Conservation (phyloP, 2,797 vertebrate genomes). For the Gymnodraco acuticeps region DNA sequence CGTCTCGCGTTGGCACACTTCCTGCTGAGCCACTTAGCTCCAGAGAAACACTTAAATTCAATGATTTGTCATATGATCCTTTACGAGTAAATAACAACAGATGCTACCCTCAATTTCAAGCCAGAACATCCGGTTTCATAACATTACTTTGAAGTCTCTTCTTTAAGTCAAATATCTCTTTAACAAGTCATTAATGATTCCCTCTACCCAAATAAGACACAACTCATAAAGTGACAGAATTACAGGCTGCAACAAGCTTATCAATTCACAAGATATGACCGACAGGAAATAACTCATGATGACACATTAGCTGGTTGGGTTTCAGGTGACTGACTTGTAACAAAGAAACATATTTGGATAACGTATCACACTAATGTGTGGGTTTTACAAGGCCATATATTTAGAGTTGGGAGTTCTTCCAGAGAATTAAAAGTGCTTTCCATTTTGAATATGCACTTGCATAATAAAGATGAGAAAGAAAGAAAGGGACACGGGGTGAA, state of each 20-base stretch:
- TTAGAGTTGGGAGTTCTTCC: slow-evolving; percentile 52
- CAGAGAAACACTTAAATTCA: slow-evolving; percentile 27
- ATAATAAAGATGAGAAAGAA: slow-evolving; percentile 53
- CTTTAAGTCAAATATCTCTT: slow-evolving; percentile 35
- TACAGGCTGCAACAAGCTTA: slow-evolving; percentile 23
- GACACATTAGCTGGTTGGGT: slow-evolving; percentile 37
- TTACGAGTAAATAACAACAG: slow-evolving; percentile 15
- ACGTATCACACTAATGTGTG: slow-evolving; percentile 44
- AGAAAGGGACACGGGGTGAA: slow-evolving; percentile 19
- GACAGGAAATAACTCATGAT: not conserved
- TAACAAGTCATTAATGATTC: slow-evolving; percentile 18
- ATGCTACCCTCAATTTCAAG: slow-evolving; percentile 35
- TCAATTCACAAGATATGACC: not conserved
- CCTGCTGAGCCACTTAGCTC: slow-evolving; percentile 43
- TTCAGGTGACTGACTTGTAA: slow-evolving; percentile 30
- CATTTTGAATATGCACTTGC: slow-evolving; percentile 66
- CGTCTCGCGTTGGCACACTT: slow-evolving; percentile 52
- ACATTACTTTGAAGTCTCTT: slow-evolving; percentile 42
- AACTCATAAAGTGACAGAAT: slow-evolving; percentile 33
- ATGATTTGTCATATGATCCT: slow-evolving; percentile 23
- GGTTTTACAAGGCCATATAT: slow-evolving; percentile 64
- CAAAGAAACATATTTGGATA: slow-evolving; percentile 48
- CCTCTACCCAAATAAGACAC: slow-evolving; percentile 39
- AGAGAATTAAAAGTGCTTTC: slow-evolving; percentile 56
- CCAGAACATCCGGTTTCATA: slow-evolving; percentile 17